These are phyloP conservation scores for Pseudoips prasinana DNA, from an alignment of 2,888 invertebrate genomes.

Conservation along the genomic window DNA sequence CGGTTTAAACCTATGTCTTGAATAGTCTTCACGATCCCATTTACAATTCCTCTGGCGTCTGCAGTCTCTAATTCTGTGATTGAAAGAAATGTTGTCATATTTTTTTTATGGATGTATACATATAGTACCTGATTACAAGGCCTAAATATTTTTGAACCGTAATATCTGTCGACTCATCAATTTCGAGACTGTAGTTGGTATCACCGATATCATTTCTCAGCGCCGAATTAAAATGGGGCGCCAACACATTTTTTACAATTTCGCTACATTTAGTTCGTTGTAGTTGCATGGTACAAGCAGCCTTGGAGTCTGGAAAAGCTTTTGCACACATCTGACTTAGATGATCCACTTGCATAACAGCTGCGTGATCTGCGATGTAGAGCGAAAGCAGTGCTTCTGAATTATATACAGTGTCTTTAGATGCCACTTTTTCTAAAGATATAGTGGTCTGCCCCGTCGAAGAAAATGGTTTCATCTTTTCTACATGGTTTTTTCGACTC, in stretches of 20 bases:
- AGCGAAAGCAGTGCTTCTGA: slow-evolving; percentile 16
- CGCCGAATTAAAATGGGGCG: slow-evolving; percentile 16
- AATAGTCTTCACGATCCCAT: too few relatives aligned
- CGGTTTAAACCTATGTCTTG: too few relatives aligned
- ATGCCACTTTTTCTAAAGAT: too few relatives aligned
- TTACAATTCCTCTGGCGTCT: too few relatives aligned
- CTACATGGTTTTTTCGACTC: slow-evolving; percentile 5
- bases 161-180: slow-evolving; percentile 21
- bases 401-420: too few relatives aligned
- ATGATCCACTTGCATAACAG: slow-evolving; percentile 17
- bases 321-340: slow-evolving; percentile 16
- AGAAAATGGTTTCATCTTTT: too few relatives aligned
- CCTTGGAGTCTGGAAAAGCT: slow-evolving; percentile 14
- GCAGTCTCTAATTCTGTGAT: too few relatives aligned
- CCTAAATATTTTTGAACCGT: slow-evolving; percentile 16
- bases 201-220: slow-evolving; percentile 16
- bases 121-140: slow-evolving; percentile 15
- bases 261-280: slow-evolving; percentile 23
- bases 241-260: slow-evolving; percentile 15
- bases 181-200: slow-evolving; percentile 14
- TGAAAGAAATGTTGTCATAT: too few relatives aligned
- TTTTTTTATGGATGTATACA: too few relatives aligned
- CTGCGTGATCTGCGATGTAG: slow-evolving; percentile 20
- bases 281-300: slow-evolving; percentile 19
- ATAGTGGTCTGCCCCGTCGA: too few relatives aligned